Conservation (phyloP, 2,888 invertebrate species). For the Dyspetes luteomarginatus region DNA sequence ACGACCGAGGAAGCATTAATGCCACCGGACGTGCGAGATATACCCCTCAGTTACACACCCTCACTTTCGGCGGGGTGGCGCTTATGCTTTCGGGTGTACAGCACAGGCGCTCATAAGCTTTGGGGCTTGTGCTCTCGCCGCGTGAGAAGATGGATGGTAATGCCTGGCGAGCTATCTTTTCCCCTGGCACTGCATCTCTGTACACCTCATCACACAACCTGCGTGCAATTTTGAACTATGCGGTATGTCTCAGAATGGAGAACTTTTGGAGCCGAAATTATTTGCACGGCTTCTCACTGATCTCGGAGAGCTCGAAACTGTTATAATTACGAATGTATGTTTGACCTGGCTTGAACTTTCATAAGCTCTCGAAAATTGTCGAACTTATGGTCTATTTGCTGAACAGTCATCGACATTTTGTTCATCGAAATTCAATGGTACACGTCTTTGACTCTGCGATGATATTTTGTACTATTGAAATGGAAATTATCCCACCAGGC, state of each 20-base stretch:
- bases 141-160: slow-evolving; percentile 49
- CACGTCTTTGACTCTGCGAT: no score
- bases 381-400: not conserved
- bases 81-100: slow-evolving; percentile 39
- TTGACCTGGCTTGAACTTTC: not conserved
- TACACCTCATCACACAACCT: slow-evolving; percentile 2
- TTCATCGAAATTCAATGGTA: no score
- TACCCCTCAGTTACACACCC: slow-evolving; percentile 45
- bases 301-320: not conserved
- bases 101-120: slow-evolving; percentile 1
- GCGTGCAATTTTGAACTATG: not conserved
- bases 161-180: slow-evolving; percentile 36
- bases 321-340: not conserved
- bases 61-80: slow-evolving; percentile 34
- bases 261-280: not conserved
- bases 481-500: no score
- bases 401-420: no score
- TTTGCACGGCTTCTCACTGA: not conserved
- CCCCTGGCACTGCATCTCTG: not conserved
- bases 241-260: not conserved
- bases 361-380: not conserved
- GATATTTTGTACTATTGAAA: no score
- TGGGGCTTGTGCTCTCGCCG: slow-evolving; percentile 6
- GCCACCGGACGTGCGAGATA: slow-evolving; percentile 57
- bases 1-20: slow-evolving; percentile 59